Percentiles rank a stretch among this genome's conserved stretches.
Conservation (phyloP, 2,113 vertebrate genomes). For the Petroica traversi region DNA sequence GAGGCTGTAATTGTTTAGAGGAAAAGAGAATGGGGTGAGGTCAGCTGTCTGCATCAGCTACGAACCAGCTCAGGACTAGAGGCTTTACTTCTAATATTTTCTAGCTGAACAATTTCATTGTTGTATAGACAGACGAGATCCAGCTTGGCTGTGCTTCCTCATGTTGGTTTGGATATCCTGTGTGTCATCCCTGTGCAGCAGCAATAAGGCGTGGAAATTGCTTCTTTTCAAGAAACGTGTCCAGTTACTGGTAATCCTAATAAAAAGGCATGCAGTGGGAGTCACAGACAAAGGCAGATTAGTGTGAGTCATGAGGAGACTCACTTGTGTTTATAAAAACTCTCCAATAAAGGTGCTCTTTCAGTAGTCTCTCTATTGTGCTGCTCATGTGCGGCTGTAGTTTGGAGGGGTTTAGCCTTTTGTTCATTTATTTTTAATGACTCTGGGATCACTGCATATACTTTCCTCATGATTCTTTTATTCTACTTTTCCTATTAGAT, state of each 20-base stretch:
- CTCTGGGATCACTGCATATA: background rate
- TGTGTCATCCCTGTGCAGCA: conserved; percentile 35
- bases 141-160: background rate
- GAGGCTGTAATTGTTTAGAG: background rate
- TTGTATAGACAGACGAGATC: background rate
- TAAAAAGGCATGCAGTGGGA: conserved; percentile 1
- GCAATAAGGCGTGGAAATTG: background rate
- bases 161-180: background rate
- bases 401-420: background rate
- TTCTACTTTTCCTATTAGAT: background rate
- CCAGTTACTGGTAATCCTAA: conserved; percentile 20
- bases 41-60: background rate
- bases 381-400: background rate
- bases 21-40: background rate
- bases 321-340: background rate
- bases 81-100: background rate
- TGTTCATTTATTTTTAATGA: background rate
- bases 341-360: background rate
- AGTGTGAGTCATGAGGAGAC: conserved; percentile 44
- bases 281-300: background rate
- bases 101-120: background rate
- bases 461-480: background rate
- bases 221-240: background rate
- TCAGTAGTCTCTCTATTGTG: background rate
- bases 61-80: background rate